Evolutionary conservation across 2,888 invertebrate genomes (phyloP), one percentile per base, ranked within the genome.

Genomic region (Melanostoma scalare): DNA sequence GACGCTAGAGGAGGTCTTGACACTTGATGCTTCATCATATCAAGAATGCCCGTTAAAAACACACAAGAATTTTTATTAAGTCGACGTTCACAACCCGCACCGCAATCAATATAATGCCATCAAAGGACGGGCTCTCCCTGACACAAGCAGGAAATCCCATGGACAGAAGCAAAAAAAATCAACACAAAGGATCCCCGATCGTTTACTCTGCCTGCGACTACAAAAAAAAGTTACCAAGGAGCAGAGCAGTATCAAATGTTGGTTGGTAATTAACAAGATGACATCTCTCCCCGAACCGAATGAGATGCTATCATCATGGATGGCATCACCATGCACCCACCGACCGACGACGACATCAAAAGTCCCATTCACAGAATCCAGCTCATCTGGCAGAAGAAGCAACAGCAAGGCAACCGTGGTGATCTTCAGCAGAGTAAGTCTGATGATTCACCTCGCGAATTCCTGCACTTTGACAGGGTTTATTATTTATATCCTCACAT

Each of bases 231-330:
- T n/a, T 35, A 6, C 68, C 33, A 73, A 52, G 73, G 56, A 69
- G 68, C 68, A 73, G 56, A 69, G 68, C 68, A 73, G 72, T 68
- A 82, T 82, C 63, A 56, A 82, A 72, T 63, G 77, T 68, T 82
- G 77, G 77, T 68, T 82, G 77, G 60, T 77, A 82, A 82, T 82
- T 82, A 82, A 73, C 72, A 82, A 77, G 73, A 78, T 78, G 73
- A 82, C 82, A 78, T 73, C 56, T 78, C 82, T 82, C 61, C 76
- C 63, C 78, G 67, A 72, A 77, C 63, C 78, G 67, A 72, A 77
- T n/a, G 40, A 63, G 78, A 78, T 73, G 68, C 53, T 63, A 78
- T 78, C 67, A 65, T 67, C 53, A 60, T 77, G 38, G 58, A 60
- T 77, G 38, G 58, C 55, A 73, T 63, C 68, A 52, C 42, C 48